These are phyloP conservation scores for Leptinotarsa lineolata DNA, from an alignment of 1,140 invertebrate species.

Conservation along the genomic window DNA sequence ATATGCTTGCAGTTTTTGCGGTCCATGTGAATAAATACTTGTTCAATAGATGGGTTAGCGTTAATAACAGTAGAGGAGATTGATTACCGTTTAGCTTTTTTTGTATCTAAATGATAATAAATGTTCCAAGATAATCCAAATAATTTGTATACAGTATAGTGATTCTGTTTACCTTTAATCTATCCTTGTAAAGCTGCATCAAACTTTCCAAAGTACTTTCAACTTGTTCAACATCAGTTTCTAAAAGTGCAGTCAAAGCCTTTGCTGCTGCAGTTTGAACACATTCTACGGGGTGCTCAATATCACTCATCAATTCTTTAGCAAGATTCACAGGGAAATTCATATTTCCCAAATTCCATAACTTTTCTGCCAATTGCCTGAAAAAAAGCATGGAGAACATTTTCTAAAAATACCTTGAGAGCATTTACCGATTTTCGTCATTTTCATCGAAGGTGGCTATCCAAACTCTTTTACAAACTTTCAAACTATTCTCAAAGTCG, in stretches of 20 bases:
- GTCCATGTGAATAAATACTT: not conserved
- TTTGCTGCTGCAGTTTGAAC: constrained; percentile 78
- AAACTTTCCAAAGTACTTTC: constrained; percentile 67
- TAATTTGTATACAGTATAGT: constrained; percentile 17
- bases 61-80: not conserved
- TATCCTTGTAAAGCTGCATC: constrained; percentile 77
- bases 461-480: constrained; percentile 74
- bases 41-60: no score
- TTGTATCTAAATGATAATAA: no score
- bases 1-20: not conserved
- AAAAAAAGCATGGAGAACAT: constrained; percentile 19
- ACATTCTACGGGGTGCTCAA: constrained; percentile 77
- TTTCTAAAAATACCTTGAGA: not conserved
- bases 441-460: constrained; percentile 76
- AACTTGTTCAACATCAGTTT: constrained; percentile 60
- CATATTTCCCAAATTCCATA: constrained; percentile 71
- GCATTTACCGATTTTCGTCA: constrained; percentile 67
- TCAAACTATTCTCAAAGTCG: constrained; percentile 63
- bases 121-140: not conserved
- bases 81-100: not conserved
- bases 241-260: constrained; percentile 73
- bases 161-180: constrained; percentile 63
- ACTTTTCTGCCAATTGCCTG: constrained; percentile 66
- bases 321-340: constrained; percentile 63
- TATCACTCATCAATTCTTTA: constrained; percentile 71